phyloP scores from a whole-genome alignment of 2,113 vertebrate genomes.

The Chauna torquata region DNA sequence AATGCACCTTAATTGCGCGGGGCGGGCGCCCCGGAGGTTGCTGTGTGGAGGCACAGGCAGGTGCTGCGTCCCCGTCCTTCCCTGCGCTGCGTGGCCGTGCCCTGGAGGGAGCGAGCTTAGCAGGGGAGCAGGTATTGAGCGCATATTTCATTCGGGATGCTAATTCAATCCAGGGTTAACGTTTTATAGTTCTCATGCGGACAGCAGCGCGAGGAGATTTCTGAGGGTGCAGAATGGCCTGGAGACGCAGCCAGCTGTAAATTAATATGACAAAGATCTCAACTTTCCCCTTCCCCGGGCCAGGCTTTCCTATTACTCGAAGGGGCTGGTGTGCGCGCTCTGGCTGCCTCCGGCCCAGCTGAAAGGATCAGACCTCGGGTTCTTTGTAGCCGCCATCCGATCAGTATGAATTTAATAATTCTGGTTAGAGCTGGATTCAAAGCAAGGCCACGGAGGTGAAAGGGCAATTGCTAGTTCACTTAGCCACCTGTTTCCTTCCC shows the following conservation, averaged over 20 bases:
- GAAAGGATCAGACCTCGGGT: not conserved
- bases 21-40: not conserved
- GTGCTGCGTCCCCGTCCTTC: not conserved
- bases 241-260: not conserved
- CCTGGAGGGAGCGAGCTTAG: not conserved
- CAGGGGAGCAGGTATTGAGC: not conserved
- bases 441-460: conserved; percentile 21
- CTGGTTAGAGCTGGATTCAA: not conserved
- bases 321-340: not conserved
- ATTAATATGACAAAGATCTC: not conserved
- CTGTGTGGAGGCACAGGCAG: not conserved
- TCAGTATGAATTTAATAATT: conserved; percentile 50
- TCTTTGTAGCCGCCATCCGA: not conserved
- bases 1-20: not conserved
- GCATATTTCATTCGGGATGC: not conserved
- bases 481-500: conserved; percentile 66
- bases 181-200: not conserved
- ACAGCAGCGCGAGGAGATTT: not conserved
- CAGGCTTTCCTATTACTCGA: not conserved
- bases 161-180: conserved; percentile 51
- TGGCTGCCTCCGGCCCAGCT: not conserved
- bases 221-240: not conserved
- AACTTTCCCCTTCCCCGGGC: not conserved
- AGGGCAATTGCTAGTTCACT: conserved; percentile 45
- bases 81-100: not conserved